Percentiles rank a stretch among this genome's conserved stretches.
Evolutionary conservation across 2,888 invertebrate genomes (phyloP).

Genomic region (Cybosia mesomella): DNA sequence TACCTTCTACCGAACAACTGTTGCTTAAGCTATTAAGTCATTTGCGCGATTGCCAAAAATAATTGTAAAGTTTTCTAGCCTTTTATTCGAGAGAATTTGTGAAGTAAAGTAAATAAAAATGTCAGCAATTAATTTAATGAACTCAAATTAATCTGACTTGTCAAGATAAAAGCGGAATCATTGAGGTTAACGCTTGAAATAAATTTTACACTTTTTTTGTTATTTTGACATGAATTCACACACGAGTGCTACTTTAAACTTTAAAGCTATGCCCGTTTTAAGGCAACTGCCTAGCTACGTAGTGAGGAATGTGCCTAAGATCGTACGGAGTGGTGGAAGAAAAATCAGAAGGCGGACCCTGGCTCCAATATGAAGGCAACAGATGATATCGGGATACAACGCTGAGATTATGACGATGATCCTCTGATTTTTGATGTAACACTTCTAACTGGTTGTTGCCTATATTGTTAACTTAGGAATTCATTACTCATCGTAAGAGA

Average conservation of each 20-base stretch:
- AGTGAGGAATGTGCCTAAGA: too few relatives aligned
- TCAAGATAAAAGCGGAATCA: slow-evolving; percentile 25
- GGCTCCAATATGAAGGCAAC: too few relatives aligned
- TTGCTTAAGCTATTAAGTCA: slow-evolving; percentile 6
- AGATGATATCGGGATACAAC: too few relatives aligned
- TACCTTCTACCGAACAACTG: not conserved
- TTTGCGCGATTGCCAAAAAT: slow-evolving; percentile 7
- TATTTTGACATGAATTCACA: slow-evolving; percentile 13
- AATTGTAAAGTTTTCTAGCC: slow-evolving; percentile 16
- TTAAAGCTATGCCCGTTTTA: not conserved
- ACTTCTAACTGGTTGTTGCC: too few relatives aligned
- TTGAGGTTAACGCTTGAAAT: slow-evolving; percentile 19
- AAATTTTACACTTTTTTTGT: slow-evolving; percentile 15
- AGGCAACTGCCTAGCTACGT: too few relatives aligned
- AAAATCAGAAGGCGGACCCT: too few relatives aligned
- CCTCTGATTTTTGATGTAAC: too few relatives aligned
- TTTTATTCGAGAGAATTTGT: slow-evolving; percentile 16
- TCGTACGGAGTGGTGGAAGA: too few relatives aligned
- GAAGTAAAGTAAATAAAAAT: slow-evolving; percentile 22
- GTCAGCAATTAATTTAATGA: slow-evolving; percentile 27
- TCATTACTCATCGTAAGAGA: too few relatives aligned
- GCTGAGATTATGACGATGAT: too few relatives aligned
- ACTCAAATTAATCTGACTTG: slow-evolving; percentile 28
- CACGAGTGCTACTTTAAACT: not conserved
- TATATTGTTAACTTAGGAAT: too few relatives aligned